Base-by-base conservation (phyloP, 2,113 vertebrate genomes). In the Salvelinus namaycush region DNA sequence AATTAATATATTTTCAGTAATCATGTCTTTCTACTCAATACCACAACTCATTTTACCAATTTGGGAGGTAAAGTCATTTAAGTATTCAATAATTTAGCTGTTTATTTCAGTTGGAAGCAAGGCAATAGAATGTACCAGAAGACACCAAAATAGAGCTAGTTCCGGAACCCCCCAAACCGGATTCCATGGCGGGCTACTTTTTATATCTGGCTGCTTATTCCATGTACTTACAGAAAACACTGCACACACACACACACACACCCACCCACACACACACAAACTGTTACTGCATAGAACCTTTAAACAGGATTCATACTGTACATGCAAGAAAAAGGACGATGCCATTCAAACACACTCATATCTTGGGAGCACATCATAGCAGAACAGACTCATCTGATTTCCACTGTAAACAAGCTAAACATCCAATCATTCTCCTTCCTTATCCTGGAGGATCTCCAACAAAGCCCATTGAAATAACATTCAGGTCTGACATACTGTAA, bases 231-330 rank as follows among this genome's bases (percentile, higher is more conserved):
- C 39, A 44, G 39, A 11, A 44, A 44, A 57, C 54, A 16, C 54
- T 57, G 54, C 51, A 57, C 34, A 9, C 31, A 34, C 34, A 22
- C 48, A 51, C 48, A 18, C 69, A 26, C 24, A 71, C 69, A 71
- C 69, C 27, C 44, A 51, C 69, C 26, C 69, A 54, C 48, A 51
- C 69, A 70, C 69, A 70, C 69, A 70, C 39, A 49, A 18, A 54
- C 51, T 22, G 26, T 31, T 14, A 24, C 66, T 68, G n/a, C 20
- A 62, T 22, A 62, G 59, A 16, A n/a, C n/a, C 5, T 16, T 16
- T 62, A 18, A 18, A 20, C 16, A 57, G 54, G 54, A 6, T 57
- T 18, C 14, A 57, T 20, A 57, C 4, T 57, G 14, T 20, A 57
- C 54, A 57, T 5, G 54, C 54, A 57, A 57, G 16, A 57, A 20